Percentiles rank a stretch among this genome's conserved stretches.
These are phyloP conservation scores for Zoanthus gigantus DNA, from an alignment of 92 coral and sea anemone species.

Conservation along the genomic window DNA sequence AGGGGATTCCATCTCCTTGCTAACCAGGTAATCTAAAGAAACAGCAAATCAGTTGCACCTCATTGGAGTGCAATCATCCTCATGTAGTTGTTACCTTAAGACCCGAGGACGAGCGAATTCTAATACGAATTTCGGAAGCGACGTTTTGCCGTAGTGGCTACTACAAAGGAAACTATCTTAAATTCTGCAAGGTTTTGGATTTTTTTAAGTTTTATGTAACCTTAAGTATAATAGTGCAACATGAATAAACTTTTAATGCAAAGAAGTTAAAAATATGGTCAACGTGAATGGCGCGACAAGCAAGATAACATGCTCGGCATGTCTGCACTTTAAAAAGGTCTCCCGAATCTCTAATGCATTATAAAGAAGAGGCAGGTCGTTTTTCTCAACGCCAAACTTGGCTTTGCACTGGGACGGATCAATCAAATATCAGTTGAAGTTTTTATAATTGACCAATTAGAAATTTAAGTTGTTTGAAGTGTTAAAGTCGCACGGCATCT, in stretches of 20 bases:
- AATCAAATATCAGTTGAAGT: neutral
- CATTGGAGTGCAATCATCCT: too few relatives aligned
- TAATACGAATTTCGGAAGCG: constrained; percentile 39
- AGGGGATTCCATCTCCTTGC: constrained; percentile 93
- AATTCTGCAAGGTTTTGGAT: too few relatives aligned
- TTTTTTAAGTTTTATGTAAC: neutral
- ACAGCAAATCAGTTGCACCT: neutral
- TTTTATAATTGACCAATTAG: neutral
- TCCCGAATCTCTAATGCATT: constrained; percentile 8
- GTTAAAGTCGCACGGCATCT: neutral
- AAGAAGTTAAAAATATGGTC: neutral
- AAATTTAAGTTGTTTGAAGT: constrained; percentile 3
- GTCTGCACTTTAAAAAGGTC: constrained; percentile 9
- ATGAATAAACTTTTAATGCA: neutral
- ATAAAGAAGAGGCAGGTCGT: constrained; percentile 15
- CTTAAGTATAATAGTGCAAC: neutral
- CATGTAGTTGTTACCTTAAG: constrained; percentile 36
- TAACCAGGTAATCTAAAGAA: constrained; percentile 72
- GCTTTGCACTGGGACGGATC: constrained; percentile 5
- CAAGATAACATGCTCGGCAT: neutral
- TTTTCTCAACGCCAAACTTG: constrained; percentile 16
- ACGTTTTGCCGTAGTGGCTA: neutral
- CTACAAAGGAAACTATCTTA: too few relatives aligned
- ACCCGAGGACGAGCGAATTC: constrained; percentile 34
- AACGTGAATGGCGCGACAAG: neutral